Conservation (phyloP, 2,888 invertebrate species). For the Leptopilina myrica region DNA sequence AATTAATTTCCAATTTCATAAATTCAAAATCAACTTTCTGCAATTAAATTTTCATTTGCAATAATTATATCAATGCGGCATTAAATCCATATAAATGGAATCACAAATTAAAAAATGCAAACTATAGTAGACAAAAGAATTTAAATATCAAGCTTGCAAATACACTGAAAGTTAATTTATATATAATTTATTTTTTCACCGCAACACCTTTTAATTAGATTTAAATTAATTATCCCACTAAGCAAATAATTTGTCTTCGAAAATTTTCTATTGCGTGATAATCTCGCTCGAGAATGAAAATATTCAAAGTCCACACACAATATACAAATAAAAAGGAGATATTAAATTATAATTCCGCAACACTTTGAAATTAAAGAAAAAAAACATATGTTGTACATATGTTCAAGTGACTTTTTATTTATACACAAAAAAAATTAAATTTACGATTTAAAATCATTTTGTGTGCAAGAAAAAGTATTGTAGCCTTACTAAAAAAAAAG, state of each 20-base stretch:
- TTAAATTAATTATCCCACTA: neutral
- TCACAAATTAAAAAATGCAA: neutral
- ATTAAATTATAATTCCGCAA: neutral
- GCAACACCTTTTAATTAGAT: neutral
- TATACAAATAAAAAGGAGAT: neutral
- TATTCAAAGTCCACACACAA: neutral
- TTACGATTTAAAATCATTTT: conserved; percentile 16
- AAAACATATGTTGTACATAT: conserved; percentile 4
- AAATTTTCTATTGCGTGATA: neutral
- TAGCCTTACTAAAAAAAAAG: conserved; percentile 5
- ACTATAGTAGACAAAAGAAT: neutral
- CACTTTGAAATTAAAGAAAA: neutral
- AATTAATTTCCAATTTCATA: conserved; percentile 54
- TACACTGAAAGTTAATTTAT: conserved; percentile 2
- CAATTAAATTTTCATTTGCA: neutral
- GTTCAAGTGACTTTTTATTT: conserved; percentile 42
- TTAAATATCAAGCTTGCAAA: neutral
- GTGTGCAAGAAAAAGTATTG: conserved; percentile 8
- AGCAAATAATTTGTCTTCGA: neutral
- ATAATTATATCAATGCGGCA: neutral
- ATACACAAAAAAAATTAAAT: conserved; percentile 24
- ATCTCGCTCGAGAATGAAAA: neutral
- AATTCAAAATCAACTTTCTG: neutral
- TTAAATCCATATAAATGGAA: neutral
- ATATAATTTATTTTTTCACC: conserved; percentile 5